Percentiles rank a stretch among this genome's conserved stretches.
Conservation (phyloP, 2,113 vertebrate genomes). For the Oreochromis tanganicae region DNA sequence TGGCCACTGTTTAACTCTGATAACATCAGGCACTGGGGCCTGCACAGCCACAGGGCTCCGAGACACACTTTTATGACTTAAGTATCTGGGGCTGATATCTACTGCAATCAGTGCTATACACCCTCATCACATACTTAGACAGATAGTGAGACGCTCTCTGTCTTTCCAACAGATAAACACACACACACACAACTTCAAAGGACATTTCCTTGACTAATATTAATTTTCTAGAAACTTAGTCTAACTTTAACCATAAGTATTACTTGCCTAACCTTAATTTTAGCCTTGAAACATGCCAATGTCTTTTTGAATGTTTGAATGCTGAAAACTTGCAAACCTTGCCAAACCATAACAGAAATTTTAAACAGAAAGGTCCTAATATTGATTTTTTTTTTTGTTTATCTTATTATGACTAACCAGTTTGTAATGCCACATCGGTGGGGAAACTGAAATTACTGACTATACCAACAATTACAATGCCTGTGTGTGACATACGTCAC, state of each 20-base stretch:
- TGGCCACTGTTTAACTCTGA: constrained; percentile 61
- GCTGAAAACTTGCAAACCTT: neutral
- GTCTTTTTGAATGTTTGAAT: neutral
- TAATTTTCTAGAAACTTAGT: neutral
- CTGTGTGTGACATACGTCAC: neutral
- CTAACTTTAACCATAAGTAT: neutral
- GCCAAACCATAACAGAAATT: neutral
- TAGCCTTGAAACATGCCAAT: neutral
- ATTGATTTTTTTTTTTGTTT: neutral
- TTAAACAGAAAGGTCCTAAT: neutral
- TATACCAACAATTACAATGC: neutral
- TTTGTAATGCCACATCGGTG: neutral
- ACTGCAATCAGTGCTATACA: constrained; percentile 61
- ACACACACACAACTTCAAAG: neutral
- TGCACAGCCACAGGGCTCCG: constrained; percentile 57
- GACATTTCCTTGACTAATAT: neutral
- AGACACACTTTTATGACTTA: constrained; percentile 71
- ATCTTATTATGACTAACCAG: neutral
- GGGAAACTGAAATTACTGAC: neutral
- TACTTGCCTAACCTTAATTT: neutral
- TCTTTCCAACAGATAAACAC: neutral
- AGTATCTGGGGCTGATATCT: constrained; percentile 65
- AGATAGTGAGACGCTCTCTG: constrained; percentile 26
- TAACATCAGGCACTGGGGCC: constrained; percentile 74
- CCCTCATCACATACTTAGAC: constrained; percentile 48